Conservation (phyloP, 1,140 invertebrate species). For the Parasteatoda tepidariorum region DNA sequence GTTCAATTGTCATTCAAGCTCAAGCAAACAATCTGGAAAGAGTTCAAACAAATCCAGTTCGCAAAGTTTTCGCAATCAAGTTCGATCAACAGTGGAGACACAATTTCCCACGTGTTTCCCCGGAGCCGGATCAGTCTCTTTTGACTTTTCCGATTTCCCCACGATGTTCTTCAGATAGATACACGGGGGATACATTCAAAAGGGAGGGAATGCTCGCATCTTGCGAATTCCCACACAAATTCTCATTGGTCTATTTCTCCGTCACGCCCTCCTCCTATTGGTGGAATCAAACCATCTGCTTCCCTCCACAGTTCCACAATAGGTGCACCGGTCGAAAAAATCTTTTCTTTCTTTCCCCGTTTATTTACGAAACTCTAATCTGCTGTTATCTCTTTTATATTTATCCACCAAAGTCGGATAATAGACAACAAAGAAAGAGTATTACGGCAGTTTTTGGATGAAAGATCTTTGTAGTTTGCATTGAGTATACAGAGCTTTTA, state of each 20-base stretch:
- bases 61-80: no score
- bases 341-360: not conserved
- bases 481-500: not conserved
- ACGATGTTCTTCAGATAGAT: conserved; percentile 27
- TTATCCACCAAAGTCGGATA: conserved; percentile 20
- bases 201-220: conserved; percentile 9
- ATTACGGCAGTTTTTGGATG: conserved; percentile 9
- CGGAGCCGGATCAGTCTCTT: conserved; percentile 13
- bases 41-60: no score
- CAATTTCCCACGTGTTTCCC: conserved; percentile 14
- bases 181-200: not conserved
- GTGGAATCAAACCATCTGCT: conserved; percentile 47
- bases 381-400: conserved; percentile 53
- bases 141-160: conserved; percentile 47
- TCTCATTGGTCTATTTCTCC: conserved; percentile 24
- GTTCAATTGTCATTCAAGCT: no score
- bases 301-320: conserved; percentile 33
- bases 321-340: not conserved
- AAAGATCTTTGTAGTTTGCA: not conserved
- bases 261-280: conserved; percentile 43
- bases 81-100: no score
- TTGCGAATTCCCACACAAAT: conserved; percentile 21
- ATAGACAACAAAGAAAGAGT: conserved; percentile 17
- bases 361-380: conserved; percentile 39
- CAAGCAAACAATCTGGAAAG: no score